A percentile compares a stretch with the other conserved stretches of the same genome.
phyloP scores from a whole-genome alignment of 2,113 vertebrate species.

The Lates calcarifer region DNA sequence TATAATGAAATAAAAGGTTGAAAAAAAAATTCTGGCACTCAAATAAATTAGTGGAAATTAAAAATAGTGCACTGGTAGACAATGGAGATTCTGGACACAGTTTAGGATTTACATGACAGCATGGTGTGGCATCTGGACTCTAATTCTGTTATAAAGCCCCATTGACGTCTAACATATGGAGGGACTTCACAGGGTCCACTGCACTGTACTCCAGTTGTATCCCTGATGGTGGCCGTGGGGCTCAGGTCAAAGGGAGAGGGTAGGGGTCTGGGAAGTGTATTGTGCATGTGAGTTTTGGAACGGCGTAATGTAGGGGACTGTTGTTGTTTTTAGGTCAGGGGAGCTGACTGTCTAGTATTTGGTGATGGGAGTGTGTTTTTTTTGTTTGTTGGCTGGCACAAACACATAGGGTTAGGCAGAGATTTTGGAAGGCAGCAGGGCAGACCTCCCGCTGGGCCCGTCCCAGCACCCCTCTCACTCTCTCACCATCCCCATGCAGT shows the following conservation, averaged over 20 bases:
- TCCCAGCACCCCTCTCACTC: constrained; percentile 77
- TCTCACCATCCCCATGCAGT: constrained; percentile 81
- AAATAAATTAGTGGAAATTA: not conserved
- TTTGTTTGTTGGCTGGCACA: constrained; percentile 77
- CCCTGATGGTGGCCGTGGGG: constrained; percentile 60
- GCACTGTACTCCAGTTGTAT: constrained; percentile 63
- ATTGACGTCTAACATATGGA: constrained; percentile 51
- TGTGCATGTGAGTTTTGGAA: constrained; percentile 76
- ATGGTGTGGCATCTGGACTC: constrained; percentile 45
- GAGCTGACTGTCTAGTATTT: constrained; percentile 80
- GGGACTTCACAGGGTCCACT: constrained; percentile 37
- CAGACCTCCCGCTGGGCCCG: constrained; percentile 80
- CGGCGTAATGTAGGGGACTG: constrained; percentile 70
- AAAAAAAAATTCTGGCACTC: not conserved
- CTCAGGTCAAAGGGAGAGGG: constrained; percentile 80
- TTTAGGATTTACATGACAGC: not conserved
- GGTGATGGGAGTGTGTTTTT: constrained; percentile 77
- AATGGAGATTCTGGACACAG: not conserved
- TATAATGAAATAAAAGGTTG: not conserved
- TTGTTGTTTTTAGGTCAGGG: constrained; percentile 85
- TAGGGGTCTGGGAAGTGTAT: constrained; percentile 81
- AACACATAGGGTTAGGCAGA: constrained; percentile 75
- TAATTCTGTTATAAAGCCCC: constrained; percentile 30
- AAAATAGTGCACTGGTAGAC: not conserved
- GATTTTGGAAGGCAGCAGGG: constrained; percentile 80